Evolutionary conservation across 2,797 vertebrate species (phyloP).

Genomic region (Oreochromis mossambicus): DNA sequence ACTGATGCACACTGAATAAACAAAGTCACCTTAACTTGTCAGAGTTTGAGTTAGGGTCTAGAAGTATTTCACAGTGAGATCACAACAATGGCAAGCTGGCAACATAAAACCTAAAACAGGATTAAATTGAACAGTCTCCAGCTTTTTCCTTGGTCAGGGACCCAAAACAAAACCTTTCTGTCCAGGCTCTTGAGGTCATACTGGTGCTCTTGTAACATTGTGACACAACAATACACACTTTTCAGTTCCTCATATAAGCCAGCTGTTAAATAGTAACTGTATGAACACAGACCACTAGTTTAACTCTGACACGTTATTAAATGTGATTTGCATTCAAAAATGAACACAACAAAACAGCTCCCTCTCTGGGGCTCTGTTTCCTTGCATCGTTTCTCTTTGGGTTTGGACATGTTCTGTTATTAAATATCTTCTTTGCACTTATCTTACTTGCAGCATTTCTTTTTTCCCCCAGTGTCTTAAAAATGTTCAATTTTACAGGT

Average conservation of each 20-base stretch:
- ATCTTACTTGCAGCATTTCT: not conserved
- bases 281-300: not conserved
- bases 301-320: slow-evolving; percentile 31
- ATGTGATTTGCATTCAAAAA: slow-evolving; percentile 20
- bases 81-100: not conserved
- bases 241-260: not conserved
- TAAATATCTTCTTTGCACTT: slow-evolving; percentile 61
- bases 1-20: slow-evolving; percentile 35
- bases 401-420: slow-evolving; percentile 61
- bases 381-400: slow-evolving; percentile 47
- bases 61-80: not conserved
- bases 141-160: not conserved
- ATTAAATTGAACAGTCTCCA: not conserved
- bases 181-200: not conserved
- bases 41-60: slow-evolving; percentile 25
- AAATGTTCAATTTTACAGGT: not conserved
- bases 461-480: not conserved
- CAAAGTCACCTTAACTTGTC: slow-evolving; percentile 34
- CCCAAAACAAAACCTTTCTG: not conserved
- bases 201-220: not conserved
- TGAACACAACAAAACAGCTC: slow-evolving; percentile 29
- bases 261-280: not conserved
- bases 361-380: slow-evolving; percentile 39
- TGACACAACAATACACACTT: not conserved
- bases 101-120: not conserved